Evolutionary conservation across 2,888 invertebrate species (phyloP).

Genomic region (Lomographa bimaculata): DNA sequence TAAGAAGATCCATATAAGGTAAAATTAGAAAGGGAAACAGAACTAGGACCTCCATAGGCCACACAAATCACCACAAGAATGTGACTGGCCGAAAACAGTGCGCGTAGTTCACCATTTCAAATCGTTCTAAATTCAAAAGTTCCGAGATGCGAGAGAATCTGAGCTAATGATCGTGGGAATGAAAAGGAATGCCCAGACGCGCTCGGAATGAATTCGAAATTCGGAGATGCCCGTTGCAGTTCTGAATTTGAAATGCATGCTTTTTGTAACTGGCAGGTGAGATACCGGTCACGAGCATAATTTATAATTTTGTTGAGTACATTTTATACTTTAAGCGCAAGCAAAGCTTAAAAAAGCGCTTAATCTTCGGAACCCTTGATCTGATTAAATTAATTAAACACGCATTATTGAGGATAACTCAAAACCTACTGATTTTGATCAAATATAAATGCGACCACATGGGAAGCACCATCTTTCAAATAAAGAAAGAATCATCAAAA

Average conservation of each 20-base stretch:
- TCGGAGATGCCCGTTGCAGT: slow-evolving; percentile 25
- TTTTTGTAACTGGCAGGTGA: background rate
- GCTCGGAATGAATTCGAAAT: slow-evolving; percentile 44
- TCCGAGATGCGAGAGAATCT: slow-evolving; percentile 34
- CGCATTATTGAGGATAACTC: too few species aligned
- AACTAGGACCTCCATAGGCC: slow-evolving; percentile 6
- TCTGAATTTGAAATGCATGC: background rate
- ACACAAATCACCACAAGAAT: slow-evolving; percentile 21
- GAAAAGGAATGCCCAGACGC: slow-evolving; percentile 31
- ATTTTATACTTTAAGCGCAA: too few species aligned
- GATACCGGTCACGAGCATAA: too few species aligned
- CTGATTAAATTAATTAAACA: too few species aligned
- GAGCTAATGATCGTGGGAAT: slow-evolving; percentile 53
- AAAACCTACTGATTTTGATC: too few species aligned
- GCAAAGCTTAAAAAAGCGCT: too few species aligned
- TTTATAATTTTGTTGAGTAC: too few species aligned
- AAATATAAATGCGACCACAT: too few species aligned
- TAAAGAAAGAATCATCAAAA: too few species aligned
- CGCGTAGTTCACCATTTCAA: slow-evolving; percentile 23
- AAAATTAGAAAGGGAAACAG: slow-evolving; percentile 12
- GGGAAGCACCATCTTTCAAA: too few species aligned
- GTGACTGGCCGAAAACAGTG: slow-evolving; percentile 21
- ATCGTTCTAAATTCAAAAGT: slow-evolving; percentile 26
- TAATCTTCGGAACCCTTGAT: too few species aligned
- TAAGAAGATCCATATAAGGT: slow-evolving; percentile 7